phyloP scores from a whole-genome alignment of 2,888 invertebrate genomes.

The Terebella lapidaria region DNA sequence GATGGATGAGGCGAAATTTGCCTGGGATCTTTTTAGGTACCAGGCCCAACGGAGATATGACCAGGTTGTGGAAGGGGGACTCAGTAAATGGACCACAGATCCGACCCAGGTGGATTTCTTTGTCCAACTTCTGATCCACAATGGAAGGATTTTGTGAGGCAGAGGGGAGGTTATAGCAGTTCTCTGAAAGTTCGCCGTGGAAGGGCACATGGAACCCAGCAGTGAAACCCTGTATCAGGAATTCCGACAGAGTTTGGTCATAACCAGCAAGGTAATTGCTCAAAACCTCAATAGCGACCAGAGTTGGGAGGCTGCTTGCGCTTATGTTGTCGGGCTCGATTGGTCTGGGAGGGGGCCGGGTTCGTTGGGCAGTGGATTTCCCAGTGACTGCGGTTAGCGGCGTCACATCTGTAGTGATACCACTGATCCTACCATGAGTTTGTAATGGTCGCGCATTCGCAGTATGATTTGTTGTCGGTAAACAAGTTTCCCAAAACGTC shows the following conservation, averaged over 20 bases:
- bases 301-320: neutral
- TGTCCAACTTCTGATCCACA: neutral
- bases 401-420: too few relatives aligned
- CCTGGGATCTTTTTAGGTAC: neutral
- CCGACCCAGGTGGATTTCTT: neutral
- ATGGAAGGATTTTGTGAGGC: neutral
- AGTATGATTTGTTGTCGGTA: too few relatives aligned
- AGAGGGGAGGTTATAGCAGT: neutral
- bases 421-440: too few relatives aligned
- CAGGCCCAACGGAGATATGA: neutral
- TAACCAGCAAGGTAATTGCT: neutral
- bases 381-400: neutral
- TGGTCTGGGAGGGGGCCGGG: too few relatives aligned
- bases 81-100: neutral
- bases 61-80: neutral
- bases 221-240: neutral
- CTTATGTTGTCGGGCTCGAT: too few relatives aligned
- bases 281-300: neutral
- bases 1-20: neutral
- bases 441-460: too few relatives aligned
- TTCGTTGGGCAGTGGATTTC: too few relatives aligned
- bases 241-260: neutral
- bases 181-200: neutral
- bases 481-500: too few relatives aligned
- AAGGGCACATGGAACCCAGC: neutral